phyloP scores from a whole-genome alignment of 2,113 vertebrate genomes.

The Hemiprocne comata region DNA sequence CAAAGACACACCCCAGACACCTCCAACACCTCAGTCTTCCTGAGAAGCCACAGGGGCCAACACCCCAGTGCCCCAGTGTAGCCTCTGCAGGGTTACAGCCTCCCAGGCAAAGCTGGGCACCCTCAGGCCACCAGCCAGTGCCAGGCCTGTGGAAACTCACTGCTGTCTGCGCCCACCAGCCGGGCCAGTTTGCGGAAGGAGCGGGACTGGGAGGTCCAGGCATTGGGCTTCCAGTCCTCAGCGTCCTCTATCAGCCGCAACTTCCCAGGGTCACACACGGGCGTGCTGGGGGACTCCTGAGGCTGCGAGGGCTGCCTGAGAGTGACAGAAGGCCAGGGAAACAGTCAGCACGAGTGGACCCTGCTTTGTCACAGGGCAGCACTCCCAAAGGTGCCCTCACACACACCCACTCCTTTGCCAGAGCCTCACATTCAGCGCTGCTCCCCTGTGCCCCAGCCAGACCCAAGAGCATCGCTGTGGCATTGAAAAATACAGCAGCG shows the following conservation, averaged over 20 bases:
- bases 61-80: not conserved
- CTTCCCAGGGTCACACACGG: constrained; percentile 87
- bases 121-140: not conserved
- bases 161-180: constrained; percentile 92
- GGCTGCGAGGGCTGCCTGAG: constrained; percentile 73
- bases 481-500: no score
- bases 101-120: not conserved
- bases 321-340: not conserved
- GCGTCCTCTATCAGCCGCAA: constrained; percentile 92
- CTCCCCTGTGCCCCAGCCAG: not conserved
- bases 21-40: not conserved
- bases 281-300: not conserved
- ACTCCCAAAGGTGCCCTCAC: not conserved
- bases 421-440: not conserved
- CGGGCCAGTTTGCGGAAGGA: constrained; percentile 94
- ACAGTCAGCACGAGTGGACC: not conserved
- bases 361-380: not conserved
- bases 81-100: not conserved
- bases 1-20: fast-evolving
- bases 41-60: not conserved
- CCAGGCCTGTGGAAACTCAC: constrained; percentile 79
- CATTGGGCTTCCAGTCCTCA: constrained; percentile 91
- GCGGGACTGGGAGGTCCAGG: constrained; percentile 92
- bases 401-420: fast-evolving
- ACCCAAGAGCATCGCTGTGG: not conserved